Percentiles rank a stretch among this genome's conserved stretches.
phyloP scores from a whole-genome alignment of 1,140 invertebrate species.

The Drosophila azteca region DNA sequence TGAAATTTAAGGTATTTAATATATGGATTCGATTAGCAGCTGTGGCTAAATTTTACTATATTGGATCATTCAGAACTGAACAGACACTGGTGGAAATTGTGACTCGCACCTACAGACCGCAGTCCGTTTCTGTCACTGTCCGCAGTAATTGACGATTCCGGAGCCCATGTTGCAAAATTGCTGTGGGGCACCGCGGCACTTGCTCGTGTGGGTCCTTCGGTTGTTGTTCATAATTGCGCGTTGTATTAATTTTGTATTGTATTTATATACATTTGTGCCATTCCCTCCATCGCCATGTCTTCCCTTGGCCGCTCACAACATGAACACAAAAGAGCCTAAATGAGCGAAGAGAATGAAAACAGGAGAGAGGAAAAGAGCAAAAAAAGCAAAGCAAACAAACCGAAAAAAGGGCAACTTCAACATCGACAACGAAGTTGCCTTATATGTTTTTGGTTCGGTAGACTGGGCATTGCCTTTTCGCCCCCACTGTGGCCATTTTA shows the following conservation, averaged over 20 bases:
- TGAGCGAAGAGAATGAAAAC: slow-evolving; percentile 33
- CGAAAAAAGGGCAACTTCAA: slow-evolving; percentile 48
- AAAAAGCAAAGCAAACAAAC: slow-evolving; percentile 37
- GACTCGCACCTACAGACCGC: not conserved
- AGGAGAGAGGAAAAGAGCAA: not conserved
- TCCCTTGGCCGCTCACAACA: slow-evolving; percentile 9
- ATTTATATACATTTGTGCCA: slow-evolving; percentile 28
- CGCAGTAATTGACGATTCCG: slow-evolving; percentile 50
- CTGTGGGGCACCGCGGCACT: slow-evolving; percentile 20
- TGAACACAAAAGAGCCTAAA: slow-evolving; percentile 55
- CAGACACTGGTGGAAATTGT: not conserved
- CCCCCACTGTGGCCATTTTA: slow-evolving; percentile 3
- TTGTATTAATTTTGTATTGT: slow-evolving; percentile 54
- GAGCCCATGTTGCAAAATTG: slow-evolving; percentile 41
- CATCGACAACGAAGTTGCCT: slow-evolving; percentile 31
- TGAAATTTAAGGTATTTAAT: too few relatives aligned
- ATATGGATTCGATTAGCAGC: too few relatives aligned
- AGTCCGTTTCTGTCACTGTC: slow-evolving; percentile 10
- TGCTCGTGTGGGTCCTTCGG: not conserved
- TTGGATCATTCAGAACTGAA: too few relatives aligned
- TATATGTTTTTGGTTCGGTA: slow-evolving; percentile 26
- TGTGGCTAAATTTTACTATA: too few relatives aligned
- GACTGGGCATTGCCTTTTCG: slow-evolving; percentile 7
- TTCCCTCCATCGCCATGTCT: not conserved
- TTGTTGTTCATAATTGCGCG: slow-evolving; percentile 54